Conservation (phyloP, 2,888 invertebrate species). For the Copidosoma aretas region DNA sequence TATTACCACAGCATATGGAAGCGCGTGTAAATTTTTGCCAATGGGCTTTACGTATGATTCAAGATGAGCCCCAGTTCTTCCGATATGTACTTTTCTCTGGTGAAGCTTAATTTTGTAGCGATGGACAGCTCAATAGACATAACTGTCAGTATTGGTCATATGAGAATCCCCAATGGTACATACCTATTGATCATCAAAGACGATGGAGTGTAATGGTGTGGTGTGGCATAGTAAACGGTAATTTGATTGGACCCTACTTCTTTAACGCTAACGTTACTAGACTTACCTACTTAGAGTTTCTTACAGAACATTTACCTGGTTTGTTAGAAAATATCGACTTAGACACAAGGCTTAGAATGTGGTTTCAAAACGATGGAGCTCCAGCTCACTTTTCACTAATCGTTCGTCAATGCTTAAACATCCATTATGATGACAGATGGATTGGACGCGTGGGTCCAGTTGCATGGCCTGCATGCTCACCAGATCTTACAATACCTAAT, state of each 20-base stretch:
- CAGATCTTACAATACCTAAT: background rate
- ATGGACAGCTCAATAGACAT: no score
- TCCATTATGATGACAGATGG: constrained; percentile 30
- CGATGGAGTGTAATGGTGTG: background rate
- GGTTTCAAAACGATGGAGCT: constrained; percentile 29
- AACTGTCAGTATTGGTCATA: no score
- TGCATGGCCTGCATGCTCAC: constrained; percentile 34
- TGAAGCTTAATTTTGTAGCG: no score
- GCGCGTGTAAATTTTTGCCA: no score
- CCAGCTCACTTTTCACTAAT: constrained; percentile 19
- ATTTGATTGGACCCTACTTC: background rate
- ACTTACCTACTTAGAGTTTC: background rate
- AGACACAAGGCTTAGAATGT: constrained; percentile 11
- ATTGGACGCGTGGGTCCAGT: constrained; percentile 36
- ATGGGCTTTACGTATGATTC: no score
- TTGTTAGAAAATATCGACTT: background rate
- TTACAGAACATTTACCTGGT: background rate
- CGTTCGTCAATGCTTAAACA: constrained; percentile 26
- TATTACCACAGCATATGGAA: no score
- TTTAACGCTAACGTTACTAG: background rate
- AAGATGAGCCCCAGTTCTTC: no score
- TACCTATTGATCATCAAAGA: background rate
- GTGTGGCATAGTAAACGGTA: background rate
- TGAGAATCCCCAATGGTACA: no score
- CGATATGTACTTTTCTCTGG: no score